A percentile compares a stretch with the other conserved stretches of the same genome.
phyloP scores from a whole-genome alignment of 2,797 vertebrate genomes.

The Silurus aristotelis region DNA sequence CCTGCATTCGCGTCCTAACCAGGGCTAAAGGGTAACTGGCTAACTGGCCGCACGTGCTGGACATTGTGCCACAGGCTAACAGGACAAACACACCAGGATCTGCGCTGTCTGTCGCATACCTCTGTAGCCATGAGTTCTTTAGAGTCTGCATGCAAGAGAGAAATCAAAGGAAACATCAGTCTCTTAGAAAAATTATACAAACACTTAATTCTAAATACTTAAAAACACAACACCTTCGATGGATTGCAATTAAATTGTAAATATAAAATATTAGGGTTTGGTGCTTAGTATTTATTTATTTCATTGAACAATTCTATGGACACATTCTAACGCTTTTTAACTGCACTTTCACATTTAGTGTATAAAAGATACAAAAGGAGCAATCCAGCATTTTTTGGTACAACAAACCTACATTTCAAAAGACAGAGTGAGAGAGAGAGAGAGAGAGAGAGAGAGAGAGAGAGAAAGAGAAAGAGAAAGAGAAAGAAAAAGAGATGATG shows the following conservation, averaged over 20 bases:
- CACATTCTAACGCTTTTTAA: neutral
- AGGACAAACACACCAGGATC: slow-evolving; percentile 93
- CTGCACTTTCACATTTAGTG: neutral
- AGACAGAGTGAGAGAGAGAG: neutral
- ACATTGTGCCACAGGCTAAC: slow-evolving; percentile 92
- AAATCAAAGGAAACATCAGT: neutral
- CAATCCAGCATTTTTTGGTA: neutral
- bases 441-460: too few species aligned
- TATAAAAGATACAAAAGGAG: neutral
- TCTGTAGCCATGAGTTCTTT: slow-evolving; percentile 92
- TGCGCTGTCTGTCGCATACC: slow-evolving; percentile 86
- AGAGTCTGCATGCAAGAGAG: slow-evolving; percentile 76
- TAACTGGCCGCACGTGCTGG: slow-evolving; percentile 93
- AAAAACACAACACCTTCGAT: neutral
- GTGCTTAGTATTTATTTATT: neutral
- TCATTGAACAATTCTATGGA: neutral
- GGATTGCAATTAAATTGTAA: neutral
- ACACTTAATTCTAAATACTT: neutral
- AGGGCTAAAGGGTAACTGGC: slow-evolving; percentile 94
- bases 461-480: too few species aligned
- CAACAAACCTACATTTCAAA: neutral
- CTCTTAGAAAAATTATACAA: neutral
- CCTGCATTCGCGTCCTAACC: slow-evolving; percentile 96
- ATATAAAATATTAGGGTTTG: neutral
- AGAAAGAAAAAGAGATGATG: neutral